phyloP scores from a whole-genome alignment of 2,113 vertebrate genomes.

The Notothenia coriiceps region DNA sequence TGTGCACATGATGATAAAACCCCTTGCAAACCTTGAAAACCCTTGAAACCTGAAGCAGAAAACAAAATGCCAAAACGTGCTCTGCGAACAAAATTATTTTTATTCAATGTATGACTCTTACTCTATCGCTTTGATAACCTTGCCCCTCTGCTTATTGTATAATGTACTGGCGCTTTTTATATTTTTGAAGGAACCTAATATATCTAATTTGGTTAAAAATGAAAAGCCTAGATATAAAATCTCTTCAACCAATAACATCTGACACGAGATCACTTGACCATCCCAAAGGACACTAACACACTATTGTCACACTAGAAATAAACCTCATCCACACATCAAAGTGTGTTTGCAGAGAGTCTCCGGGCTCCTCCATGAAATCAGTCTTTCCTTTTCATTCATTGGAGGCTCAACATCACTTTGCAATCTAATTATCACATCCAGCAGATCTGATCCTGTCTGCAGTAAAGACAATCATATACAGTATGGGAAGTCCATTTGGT shows the following conservation, averaged over 20 bases:
- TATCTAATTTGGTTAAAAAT: slow-evolving; percentile 3
- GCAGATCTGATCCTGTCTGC: slow-evolving; percentile 70
- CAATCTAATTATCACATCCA: slow-evolving; percentile 80
- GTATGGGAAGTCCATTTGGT: slow-evolving; percentile 25
- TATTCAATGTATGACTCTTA: not conserved
- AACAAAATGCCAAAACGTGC: not conserved
- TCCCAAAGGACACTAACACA: slow-evolving; percentile 40
- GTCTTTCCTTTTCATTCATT: slow-evolving; percentile 38
- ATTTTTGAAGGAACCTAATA: not conserved
- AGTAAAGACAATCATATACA: slow-evolving; percentile 15
- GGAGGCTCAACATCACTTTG: slow-evolving; percentile 33
- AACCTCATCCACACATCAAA: slow-evolving; percentile 63
- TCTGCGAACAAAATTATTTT: not conserved
- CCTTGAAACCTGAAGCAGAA: not conserved
- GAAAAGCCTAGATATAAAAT: slow-evolving; percentile 5
- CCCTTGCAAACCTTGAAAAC: no score
- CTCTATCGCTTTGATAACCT: not conserved
- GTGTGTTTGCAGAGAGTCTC: slow-evolving; percentile 54
- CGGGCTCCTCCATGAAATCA: slow-evolving; percentile 39
- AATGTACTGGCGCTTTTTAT: not conserved
- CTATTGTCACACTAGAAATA: slow-evolving; percentile 54
- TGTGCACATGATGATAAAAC: no score
- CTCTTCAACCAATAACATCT: slow-evolving; percentile 16
- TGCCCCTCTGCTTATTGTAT: not conserved
- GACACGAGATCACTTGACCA: slow-evolving; percentile 17